Percentiles rank a stretch among this genome's conserved stretches.
Evolutionary conservation across 2,888 invertebrate species (phyloP).

Genomic region (Hirtodrosophila cameraria): DNA sequence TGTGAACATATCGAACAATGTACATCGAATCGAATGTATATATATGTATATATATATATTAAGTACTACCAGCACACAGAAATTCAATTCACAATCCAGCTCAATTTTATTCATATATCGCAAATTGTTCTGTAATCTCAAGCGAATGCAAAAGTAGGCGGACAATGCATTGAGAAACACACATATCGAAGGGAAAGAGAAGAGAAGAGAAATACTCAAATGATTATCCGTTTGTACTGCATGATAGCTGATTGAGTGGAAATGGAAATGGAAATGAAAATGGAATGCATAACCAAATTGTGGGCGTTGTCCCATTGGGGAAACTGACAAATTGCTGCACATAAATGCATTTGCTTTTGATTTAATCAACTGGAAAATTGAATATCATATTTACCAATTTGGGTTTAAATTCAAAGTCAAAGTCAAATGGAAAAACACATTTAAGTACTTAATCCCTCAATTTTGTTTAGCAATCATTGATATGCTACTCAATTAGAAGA

Average conservation of each 20-base stretch:
- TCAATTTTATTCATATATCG: constrained; percentile 48
- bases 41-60: too few relatives aligned
- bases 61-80: too few relatives aligned
- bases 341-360: constrained; percentile 22
- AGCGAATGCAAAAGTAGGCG: constrained; percentile 12
- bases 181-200: not conserved
- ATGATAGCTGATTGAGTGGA: constrained; percentile 19
- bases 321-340: constrained; percentile 5
- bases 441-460: not conserved
- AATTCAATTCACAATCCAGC: constrained; percentile 3
- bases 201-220: constrained; percentile 7
- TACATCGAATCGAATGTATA: not conserved
- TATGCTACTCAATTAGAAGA: too few relatives aligned
- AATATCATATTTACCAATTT: constrained; percentile 2
- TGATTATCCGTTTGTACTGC: constrained; percentile 12
- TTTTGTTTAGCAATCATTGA: too few relatives aligned
- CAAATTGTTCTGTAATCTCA: constrained; percentile 39
- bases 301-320: constrained; percentile 8
- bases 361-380: constrained; percentile 45
- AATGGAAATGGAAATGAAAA: constrained; percentile 22
- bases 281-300: constrained; percentile 13
- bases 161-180: not conserved
- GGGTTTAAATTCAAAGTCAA: not conserved
- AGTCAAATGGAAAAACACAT: not conserved
- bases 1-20: not conserved